These are phyloP conservation scores for Syrmaticus mikado DNA, from an alignment of 2,113 vertebrate species.

Conservation along the genomic window DNA sequence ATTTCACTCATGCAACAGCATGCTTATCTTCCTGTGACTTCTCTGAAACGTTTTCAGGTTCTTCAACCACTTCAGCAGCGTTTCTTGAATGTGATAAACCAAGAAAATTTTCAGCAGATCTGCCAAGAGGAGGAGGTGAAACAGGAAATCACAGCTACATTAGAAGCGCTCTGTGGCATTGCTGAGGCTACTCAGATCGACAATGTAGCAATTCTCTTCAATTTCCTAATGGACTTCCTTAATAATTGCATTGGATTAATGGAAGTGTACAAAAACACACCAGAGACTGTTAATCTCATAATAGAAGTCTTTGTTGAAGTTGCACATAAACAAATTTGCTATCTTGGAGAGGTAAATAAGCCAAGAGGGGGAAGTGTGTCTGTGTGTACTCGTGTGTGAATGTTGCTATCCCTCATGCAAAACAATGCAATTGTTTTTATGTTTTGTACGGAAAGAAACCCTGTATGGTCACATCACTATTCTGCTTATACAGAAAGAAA, in stretches of 20 bases:
- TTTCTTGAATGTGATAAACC: constrained; percentile 97
- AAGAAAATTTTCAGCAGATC: constrained; percentile 97
- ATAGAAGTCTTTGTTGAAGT: constrained; percentile 99
- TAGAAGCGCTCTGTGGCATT: constrained; percentile 97
- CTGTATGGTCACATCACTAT: not conserved
- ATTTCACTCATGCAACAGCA: not conserved
- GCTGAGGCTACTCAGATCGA: constrained; percentile 98
- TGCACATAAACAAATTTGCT: constrained; percentile 99
- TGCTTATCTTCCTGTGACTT: not conserved
- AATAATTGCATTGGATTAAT: constrained; percentile 98
- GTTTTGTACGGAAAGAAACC: not conserved
- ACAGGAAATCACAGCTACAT: constrained; percentile 92
- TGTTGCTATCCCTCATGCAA: not conserved
- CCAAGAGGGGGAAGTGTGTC: not conserved
- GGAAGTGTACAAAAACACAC: constrained; percentile 98
- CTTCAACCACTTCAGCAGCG: constrained; percentile 96
- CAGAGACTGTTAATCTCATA: constrained; percentile 98
- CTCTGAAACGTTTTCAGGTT: constrained; percentile 80
- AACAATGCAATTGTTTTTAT: not conserved
- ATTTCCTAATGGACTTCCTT: constrained; percentile 98
- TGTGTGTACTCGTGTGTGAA: accelerated
- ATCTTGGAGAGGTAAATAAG: constrained; percentile 93
- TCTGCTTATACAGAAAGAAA: not conserved
- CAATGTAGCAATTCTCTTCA: constrained; percentile 96
- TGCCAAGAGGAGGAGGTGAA: constrained; percentile 96